Base-by-base conservation (phyloP, 1,140 invertebrate species). In the Anagrus nilaparvatae region DNA sequence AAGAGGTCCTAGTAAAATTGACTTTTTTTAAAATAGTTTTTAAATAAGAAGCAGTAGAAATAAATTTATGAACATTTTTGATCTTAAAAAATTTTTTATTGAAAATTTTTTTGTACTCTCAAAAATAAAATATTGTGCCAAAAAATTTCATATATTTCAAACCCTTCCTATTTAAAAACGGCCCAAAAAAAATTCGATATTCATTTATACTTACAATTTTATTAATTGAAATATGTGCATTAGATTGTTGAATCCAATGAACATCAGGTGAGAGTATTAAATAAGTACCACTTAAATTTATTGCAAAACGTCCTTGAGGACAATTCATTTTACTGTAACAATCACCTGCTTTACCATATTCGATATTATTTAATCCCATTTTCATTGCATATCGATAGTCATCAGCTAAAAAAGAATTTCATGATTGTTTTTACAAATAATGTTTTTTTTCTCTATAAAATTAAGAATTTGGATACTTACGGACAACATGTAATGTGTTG, bases 301-400 rank as follows among this genome's bases (percentile, higher is more conserved):
- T 83, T 30, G 75, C 80, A 60, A 92, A 93, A 39, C 74, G 66
- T 9, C 87, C 88, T 61, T 90, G 85, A 12, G 86, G 82, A 66
- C 87, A 93, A 44, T 77, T 69, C 5, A 61, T 59, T 17, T 69
- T 71, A 55, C 82, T 87, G 56, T 88, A 91, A 62, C 89, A 93
- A 58, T 92, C 88, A 4, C 87, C 88, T 29, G 85, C 83, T 39
- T 82, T 84, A 1, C 81, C 89, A 55, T 75, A 90, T 16, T 81
- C 70, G 30, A 89, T 72, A 40, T 58, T 51, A 18, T 70, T 73
- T 3, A 69, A 72, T 34, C 71, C 70, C 2, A 72, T 62, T 25
- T 73, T 76, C 38, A 60, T 60, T 2, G 82, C 74, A 59, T 86
- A 90, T 16, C 75, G 81, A 47, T 75, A 84, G 60, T 90, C 86